Evolutionary conservation across 2,113 vertebrate species (phyloP).

Genomic region (Hippocampus mohnikei): DNA sequence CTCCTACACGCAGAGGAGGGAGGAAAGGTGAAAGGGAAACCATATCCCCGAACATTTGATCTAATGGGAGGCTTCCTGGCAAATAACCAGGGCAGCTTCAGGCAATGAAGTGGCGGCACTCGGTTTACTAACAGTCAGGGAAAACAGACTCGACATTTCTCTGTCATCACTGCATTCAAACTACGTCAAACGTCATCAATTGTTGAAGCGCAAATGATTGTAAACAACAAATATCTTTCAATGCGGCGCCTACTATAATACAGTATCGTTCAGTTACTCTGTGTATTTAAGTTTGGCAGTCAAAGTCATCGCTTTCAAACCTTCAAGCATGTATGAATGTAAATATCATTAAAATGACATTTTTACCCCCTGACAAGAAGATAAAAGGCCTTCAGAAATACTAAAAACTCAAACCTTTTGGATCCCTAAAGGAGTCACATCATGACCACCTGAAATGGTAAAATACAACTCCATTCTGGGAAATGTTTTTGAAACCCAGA

Average conservation of each 20-base stretch:
- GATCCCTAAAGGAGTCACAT: constrained; percentile 11
- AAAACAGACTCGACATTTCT: constrained; percentile 52
- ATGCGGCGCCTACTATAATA: too few species aligned
- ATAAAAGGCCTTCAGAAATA: constrained; percentile 25
- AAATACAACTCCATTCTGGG: constrained; percentile 21
- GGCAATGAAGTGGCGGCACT: constrained; percentile 53
- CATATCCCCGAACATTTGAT: constrained; percentile 60
- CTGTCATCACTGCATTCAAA: constrained; percentile 16
- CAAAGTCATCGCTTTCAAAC: background rate
- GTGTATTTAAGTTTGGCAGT: background rate
- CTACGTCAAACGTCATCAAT: background rate
- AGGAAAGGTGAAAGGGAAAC: constrained; percentile 54
- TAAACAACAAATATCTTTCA: background rate
- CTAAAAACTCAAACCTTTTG: constrained; percentile 1
- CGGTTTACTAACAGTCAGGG: constrained; percentile 53
- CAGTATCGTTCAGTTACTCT: too few species aligned
- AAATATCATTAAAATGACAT: constrained; percentile 16
- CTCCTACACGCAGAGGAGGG: constrained; percentile 25
- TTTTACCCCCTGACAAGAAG: constrained; percentile 21
- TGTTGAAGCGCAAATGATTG: background rate
- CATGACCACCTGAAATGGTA: constrained; percentile 16
- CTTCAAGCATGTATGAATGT: constrained; percentile 1
- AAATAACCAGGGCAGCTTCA: constrained; percentile 63
- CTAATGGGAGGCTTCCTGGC: constrained; percentile 72
- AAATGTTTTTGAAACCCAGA: constrained; percentile 37